A percentile compares a stretch with the other conserved stretches of the same genome.
Evolutionary conservation across 2,113 vertebrate species (phyloP).

Genomic region (Fulmarus glacialis): DNA sequence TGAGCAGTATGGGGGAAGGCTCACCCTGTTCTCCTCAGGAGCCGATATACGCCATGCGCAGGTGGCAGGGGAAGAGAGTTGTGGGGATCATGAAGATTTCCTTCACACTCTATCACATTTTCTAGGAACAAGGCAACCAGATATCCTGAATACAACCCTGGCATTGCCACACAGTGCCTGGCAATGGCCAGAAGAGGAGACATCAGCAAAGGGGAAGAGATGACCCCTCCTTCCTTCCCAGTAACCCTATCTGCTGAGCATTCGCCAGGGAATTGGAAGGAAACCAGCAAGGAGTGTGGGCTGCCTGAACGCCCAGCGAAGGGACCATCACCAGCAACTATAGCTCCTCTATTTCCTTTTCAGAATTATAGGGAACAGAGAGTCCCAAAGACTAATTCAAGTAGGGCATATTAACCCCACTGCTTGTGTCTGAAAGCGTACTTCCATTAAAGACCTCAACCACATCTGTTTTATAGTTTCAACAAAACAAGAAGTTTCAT

Average conservation of each 20-base stretch:
- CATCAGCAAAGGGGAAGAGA: background rate
- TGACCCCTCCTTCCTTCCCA: background rate
- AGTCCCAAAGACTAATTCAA: background rate
- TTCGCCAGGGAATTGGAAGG: background rate
- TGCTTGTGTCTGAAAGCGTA: background rate
- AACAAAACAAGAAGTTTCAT: slow-evolving; percentile 6
- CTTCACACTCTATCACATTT: rapidly evolving
- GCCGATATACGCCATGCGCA: rapidly evolving
- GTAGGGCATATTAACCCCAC: background rate
- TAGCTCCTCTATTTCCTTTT: background rate
- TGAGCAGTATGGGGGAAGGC: rapidly evolving
- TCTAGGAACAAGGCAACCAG: background rate
- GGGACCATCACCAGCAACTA: background rate
- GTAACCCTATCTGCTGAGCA: background rate
- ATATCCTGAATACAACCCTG: background rate
- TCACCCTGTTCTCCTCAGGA: background rate
- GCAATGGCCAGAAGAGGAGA: background rate
- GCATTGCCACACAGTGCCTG: background rate
- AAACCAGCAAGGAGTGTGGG: background rate
- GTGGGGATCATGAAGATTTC: background rate
- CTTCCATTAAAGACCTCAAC: background rate
- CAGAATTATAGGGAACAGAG: background rate
- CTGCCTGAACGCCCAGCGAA: background rate
- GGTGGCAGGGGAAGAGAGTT: background rate
- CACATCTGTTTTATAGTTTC: background rate